A percentile compares a stretch with the other conserved stretches of the same genome.
Evolutionary conservation across 2,888 invertebrate genomes (phyloP).

Genomic region (Volucella zonaria): DNA sequence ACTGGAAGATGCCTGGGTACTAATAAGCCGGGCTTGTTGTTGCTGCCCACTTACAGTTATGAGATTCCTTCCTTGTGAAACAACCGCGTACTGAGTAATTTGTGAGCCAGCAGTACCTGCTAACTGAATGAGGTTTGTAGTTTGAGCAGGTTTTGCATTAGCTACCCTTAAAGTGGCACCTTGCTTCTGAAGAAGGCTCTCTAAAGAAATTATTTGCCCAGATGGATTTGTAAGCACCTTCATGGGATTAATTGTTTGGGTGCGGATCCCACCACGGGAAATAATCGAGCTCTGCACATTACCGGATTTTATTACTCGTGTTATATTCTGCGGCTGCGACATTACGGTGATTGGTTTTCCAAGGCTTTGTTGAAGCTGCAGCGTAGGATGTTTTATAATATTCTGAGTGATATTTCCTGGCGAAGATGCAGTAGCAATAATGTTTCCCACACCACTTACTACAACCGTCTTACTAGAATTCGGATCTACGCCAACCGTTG

Average conservation of each 20-base stretch:
- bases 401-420: conserved; percentile 64
- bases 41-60: conserved; percentile 79
- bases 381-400: conserved; percentile 64
- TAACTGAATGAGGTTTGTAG: conserved; percentile 84
- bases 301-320: conserved; percentile 75
- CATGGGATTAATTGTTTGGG: conserved; percentile 82
- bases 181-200: conserved; percentile 80
- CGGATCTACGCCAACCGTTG: conserved; percentile 51
- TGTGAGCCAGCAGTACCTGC: conserved; percentile 79
- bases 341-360: conserved; percentile 66
- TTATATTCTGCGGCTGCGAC: conserved; percentile 74
- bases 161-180: conserved; percentile 83
- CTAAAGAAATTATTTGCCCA: conserved; percentile 81
- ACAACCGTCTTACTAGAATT: conserved; percentile 60
- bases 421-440: conserved; percentile 42
- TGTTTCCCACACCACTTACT: conserved; percentile 63
- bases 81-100: conserved; percentile 83
- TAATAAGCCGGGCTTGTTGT: conserved; percentile 77
- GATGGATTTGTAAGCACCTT: conserved; percentile 89
- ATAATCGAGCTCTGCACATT: conserved; percentile 65
- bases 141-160: conserved; percentile 82
- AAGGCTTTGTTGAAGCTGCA: conserved; percentile 68
- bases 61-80: conserved; percentile 83
- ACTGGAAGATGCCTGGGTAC: conserved; percentile 75
- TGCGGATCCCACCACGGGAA: conserved; percentile 63